phyloP scores from a whole-genome alignment of 1,140 invertebrate genomes.

The Cotesia vestalis region DNA sequence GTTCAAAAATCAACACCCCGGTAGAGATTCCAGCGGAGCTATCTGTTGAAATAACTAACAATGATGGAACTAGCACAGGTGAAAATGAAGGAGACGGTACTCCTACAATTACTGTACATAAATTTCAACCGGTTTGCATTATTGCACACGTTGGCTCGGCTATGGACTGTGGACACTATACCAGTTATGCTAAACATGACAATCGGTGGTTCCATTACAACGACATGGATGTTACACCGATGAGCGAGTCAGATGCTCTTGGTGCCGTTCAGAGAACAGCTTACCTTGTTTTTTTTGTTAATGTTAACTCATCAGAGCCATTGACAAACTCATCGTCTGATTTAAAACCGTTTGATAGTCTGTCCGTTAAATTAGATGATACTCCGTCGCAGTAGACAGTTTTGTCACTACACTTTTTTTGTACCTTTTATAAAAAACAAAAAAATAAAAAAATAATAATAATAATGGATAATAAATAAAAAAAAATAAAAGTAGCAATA shows the following conservation, averaged over 20 bases:
- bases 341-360: no score
- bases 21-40: slow-evolving; percentile 51
- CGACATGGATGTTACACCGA: slow-evolving; percentile 51
- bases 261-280: slow-evolving; percentile 52
- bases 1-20: slow-evolving; percentile 52
- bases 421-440: no score
- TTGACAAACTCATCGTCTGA: no score
- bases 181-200: slow-evolving; percentile 54
- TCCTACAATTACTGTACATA: slow-evolving; percentile 18
- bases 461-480: no score
- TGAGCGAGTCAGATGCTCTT: slow-evolving; percentile 51
- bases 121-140: slow-evolving; percentile 53
- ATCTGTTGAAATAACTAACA: slow-evolving; percentile 43
- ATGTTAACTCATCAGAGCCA: neutral
- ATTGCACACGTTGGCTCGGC: slow-evolving; percentile 56
- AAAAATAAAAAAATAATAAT: no score
- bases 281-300: slow-evolving; percentile 55
- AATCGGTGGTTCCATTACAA: slow-evolving; percentile 58
- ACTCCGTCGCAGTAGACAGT: neutral
- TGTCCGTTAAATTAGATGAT: no score
- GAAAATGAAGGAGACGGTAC: no score
- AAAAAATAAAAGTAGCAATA: no score
- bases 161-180: slow-evolving; percentile 59
- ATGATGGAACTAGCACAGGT: slow-evolving; percentile 14
- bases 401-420: neutral